These are phyloP conservation scores for Macrocentrus cingulum DNA, from an alignment of 1,140 invertebrate genomes.

Conservation along the genomic window DNA sequence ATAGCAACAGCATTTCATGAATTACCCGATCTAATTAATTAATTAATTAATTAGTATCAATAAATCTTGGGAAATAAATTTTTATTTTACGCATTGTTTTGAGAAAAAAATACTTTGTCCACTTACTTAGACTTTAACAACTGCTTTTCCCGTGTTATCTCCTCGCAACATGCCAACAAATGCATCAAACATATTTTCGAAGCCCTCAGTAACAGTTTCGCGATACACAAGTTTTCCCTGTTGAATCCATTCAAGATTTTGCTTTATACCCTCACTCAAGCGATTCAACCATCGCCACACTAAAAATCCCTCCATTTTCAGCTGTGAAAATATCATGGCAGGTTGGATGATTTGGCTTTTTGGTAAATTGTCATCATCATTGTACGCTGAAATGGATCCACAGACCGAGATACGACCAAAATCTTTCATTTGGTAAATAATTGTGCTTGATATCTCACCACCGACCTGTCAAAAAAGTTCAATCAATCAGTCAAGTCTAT, in stretches of 20 bases:
- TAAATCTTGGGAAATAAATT: neutral
- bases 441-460: slow-evolving; percentile 64
- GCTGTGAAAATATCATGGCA: slow-evolving; percentile 57
- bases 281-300: slow-evolving; percentile 57
- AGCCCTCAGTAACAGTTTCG: slow-evolving; percentile 66
- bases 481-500: slow-evolving; percentile 49
- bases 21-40: slow-evolving; percentile 34
- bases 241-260: slow-evolving; percentile 63
- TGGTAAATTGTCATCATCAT: slow-evolving; percentile 29
- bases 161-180: slow-evolving; percentile 66
- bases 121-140: slow-evolving; percentile 61
- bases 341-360: slow-evolving; percentile 60
- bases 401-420: slow-evolving; percentile 67
- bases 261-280: slow-evolving; percentile 60
- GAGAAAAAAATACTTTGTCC: neutral
- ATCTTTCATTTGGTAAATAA: slow-evolving; percentile 66
- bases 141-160: slow-evolving; percentile 66
- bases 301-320: slow-evolving; percentile 66
- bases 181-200: slow-evolving; percentile 67
- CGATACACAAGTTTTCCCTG: slow-evolving; percentile 65
- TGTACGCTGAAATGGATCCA: slow-evolving; percentile 66
- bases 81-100: neutral
- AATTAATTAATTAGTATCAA: slow-evolving; percentile 14
- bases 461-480: slow-evolving; percentile 61
- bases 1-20: slow-evolving; percentile 36